Percentiles rank a stretch among this genome's conserved stretches.
These are phyloP conservation scores for Amblyjoppa fuscipennis DNA, from an alignment of 2,888 invertebrate genomes.

Conservation along the genomic window DNA sequence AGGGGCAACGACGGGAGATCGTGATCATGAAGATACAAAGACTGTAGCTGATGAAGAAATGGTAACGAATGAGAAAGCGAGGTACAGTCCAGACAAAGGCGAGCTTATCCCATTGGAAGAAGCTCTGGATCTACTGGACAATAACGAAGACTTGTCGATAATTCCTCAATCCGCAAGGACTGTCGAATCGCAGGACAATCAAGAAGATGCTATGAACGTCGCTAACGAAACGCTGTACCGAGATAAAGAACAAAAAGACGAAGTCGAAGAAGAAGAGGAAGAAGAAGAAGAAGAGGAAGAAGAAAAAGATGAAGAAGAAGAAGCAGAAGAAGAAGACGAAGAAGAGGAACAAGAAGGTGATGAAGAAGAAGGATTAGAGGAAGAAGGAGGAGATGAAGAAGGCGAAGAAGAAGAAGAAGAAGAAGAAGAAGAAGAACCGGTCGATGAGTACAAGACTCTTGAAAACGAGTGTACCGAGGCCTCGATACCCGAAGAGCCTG, in stretches of 20 bases:
- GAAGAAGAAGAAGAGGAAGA: constrained; percentile 29
- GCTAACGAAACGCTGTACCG: neutral
- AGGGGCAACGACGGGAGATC: constrained; percentile 19
- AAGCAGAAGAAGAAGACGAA: constrained; percentile 29
- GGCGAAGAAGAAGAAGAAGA: constrained; percentile 11
- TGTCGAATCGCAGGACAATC: constrained; percentile 18
- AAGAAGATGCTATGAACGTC: neutral
- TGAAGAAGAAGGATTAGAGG: constrained; percentile 21
- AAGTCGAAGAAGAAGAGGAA: constrained; percentile 25
- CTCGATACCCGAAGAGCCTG: constrained; percentile 68
- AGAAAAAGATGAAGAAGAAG: constrained; percentile 6
- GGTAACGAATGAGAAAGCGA: constrained; percentile 30
- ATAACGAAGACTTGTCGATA: constrained; percentile 69
- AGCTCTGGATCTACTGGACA: constrained; percentile 79
- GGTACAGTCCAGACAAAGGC: constrained; percentile 52
- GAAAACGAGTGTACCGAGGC: constrained; percentile 26
- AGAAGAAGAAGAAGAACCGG: constrained; percentile 24
- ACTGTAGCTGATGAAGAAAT: constrained; percentile 71
- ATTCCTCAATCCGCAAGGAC: constrained; percentile 34
- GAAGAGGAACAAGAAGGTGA: constrained; percentile 11
- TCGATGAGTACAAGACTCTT: constrained; percentile 4
- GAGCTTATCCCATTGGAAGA: constrained; percentile 81
- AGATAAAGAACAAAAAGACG: constrained; percentile 25
- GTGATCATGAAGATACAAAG: constrained; percentile 46
- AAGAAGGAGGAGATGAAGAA: constrained; percentile 25